Evolutionary conservation across 2,888 invertebrate species (phyloP).

Genomic region (Sminthurides aquaticus): DNA sequence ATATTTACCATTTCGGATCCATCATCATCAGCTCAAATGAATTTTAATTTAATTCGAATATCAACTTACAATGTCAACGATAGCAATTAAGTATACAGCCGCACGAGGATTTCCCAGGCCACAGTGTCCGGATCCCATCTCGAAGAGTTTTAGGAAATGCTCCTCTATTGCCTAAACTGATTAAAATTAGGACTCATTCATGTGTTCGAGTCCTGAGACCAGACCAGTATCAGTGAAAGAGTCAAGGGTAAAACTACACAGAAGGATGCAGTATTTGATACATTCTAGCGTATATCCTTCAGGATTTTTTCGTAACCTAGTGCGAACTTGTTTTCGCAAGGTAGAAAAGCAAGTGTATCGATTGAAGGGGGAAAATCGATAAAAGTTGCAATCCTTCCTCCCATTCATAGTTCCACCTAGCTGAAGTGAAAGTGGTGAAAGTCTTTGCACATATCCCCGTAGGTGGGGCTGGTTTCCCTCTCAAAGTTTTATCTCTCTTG

Average conservation of each 20-base stretch:
- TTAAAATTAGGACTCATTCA: too few relatives aligned
- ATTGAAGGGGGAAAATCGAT: neutral
- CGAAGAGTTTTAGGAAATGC: neutral
- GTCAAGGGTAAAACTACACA: neutral
- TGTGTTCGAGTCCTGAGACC: too few relatives aligned
- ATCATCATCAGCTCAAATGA: neutral
- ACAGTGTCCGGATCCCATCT: slow-evolving; percentile 28
- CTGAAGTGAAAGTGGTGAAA: neutral
- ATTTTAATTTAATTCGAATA: neutral
- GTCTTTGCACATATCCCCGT: neutral
- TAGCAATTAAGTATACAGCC: slow-evolving; percentile 38
- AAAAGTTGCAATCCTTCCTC: neutral
- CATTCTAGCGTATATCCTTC: neutral
- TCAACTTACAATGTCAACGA: slow-evolving; percentile 42
- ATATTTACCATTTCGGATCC: neutral
- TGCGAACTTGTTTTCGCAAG: too few relatives aligned
- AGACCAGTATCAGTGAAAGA: too few relatives aligned
- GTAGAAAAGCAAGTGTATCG: neutral
- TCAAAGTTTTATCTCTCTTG: too few relatives aligned
- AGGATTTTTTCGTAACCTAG: neutral
- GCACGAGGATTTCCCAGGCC: slow-evolving; percentile 35
- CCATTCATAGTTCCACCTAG: neutral
- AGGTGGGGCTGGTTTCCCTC: neutral
- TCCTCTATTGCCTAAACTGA: too few relatives aligned
- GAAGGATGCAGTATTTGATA: neutral